These are phyloP conservation scores for Corynorhinus townsendii DNA, from an alignment of 2,113 vertebrate species.

Conservation along the genomic window DNA sequence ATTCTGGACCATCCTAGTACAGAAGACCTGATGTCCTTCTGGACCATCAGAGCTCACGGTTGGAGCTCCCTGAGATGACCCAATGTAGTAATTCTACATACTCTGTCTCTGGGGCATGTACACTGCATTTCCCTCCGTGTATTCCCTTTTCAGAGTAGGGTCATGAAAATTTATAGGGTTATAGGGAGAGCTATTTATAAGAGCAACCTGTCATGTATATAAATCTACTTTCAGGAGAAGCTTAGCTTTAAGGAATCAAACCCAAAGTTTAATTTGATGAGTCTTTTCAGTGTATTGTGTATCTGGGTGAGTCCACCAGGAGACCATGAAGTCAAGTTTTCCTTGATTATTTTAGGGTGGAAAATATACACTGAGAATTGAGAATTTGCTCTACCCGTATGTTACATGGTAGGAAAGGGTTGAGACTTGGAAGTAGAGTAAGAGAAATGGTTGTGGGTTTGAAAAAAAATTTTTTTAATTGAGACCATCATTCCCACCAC, in stretches of 20 bases:
- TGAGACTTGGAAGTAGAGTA: background rate
- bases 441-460: background rate
- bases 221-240: background rate
- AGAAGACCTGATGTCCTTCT: background rate
- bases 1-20: background rate
- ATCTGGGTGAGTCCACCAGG: background rate
- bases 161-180: background rate
- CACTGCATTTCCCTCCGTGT: background rate
- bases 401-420: background rate
- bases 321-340: background rate
- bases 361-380: background rate
- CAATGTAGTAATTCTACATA: background rate
- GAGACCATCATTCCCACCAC: background rate
- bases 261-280: background rate
- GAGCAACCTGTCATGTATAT: background rate
- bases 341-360: background rate
- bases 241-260: background rate
- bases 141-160: background rate
- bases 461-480: background rate
- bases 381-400: background rate
- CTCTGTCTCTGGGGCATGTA: background rate
- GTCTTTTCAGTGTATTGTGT: background rate
- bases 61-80: background rate
- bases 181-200: background rate
- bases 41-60: background rate